Conservation (phyloP, 2,797 vertebrate species). For the Fratercula arctica region DNA sequence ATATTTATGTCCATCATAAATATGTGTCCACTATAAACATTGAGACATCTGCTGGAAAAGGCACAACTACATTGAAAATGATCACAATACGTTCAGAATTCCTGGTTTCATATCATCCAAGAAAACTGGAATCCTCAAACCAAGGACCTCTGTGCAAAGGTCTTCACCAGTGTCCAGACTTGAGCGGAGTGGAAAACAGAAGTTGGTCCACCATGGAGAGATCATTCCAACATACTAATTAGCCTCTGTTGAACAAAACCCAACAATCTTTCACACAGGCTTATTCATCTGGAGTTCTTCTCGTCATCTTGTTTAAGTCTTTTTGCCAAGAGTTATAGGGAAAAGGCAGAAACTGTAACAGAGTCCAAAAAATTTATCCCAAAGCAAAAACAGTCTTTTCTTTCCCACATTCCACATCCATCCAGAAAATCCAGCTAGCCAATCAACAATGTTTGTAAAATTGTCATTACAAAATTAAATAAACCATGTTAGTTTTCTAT, state of each 20-base stretch:
- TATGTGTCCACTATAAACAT: neutral
- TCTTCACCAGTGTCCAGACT: neutral
- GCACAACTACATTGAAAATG: neutral
- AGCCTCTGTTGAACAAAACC: neutral
- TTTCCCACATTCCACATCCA: neutral
- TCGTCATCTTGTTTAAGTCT: conserved; percentile 28
- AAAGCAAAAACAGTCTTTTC: conserved; percentile 31
- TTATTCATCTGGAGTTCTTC: conserved; percentile 22
- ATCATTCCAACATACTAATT: neutral
- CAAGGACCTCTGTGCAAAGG: neutral
- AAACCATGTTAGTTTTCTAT: neutral
- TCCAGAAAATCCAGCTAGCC: neutral
- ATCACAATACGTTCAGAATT: neutral
- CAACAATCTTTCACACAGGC: neutral
- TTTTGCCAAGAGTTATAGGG: conserved; percentile 37
- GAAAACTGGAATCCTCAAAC: neutral
- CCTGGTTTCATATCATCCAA: neutral
- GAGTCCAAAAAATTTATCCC: conserved; percentile 1
- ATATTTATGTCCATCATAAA: neutral
- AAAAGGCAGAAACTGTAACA: conserved; percentile 25
- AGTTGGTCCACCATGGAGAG: neutral
- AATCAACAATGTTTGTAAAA: neutral
- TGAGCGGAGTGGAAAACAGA: neutral
- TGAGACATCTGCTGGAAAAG: neutral
- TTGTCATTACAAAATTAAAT: neutral